Conservation (phyloP, 1,140 invertebrate species). For the Drosophila burlai region DNA sequence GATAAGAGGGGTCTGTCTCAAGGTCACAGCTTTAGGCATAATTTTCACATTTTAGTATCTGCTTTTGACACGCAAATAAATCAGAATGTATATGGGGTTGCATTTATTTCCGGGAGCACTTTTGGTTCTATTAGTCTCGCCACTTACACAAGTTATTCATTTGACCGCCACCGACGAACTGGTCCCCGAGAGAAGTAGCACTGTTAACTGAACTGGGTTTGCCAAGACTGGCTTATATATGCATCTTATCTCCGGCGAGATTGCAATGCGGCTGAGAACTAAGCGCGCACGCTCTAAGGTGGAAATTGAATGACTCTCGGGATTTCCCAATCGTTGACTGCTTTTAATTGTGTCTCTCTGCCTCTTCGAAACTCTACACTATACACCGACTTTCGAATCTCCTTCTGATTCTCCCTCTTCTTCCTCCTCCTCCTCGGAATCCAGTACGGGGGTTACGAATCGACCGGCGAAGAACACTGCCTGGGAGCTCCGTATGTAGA, state of each 20-base stretch:
- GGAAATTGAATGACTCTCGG: conserved; percentile 26
- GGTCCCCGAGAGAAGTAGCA: conserved; percentile 9
- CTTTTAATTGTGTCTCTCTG: conserved; percentile 24
- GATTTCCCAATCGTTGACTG: conserved; percentile 12
- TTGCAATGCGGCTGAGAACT: conserved; percentile 16
- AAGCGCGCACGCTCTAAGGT: conserved; percentile 23
- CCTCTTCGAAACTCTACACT: neutral
- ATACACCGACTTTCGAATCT: neutral
- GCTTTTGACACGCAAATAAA: neutral
- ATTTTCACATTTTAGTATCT: neutral
- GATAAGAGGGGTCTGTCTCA: neutral
- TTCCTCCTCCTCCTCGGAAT: neutral
- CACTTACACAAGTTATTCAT: conserved; percentile 45
- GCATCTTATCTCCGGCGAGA: conserved; percentile 8
- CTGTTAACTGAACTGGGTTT: conserved; percentile 15
- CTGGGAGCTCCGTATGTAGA: conserved; percentile 61
- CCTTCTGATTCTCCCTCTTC: neutral
- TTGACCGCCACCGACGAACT: conserved; percentile 9
- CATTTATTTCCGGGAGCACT: neutral
- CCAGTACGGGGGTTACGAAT: conserved; percentile 28
- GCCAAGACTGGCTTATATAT: conserved; percentile 27
- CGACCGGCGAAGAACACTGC: conserved; percentile 73
- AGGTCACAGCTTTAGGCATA: neutral
- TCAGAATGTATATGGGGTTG: neutral
- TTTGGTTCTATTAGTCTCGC: neutral